Evolutionary conservation across 2,888 invertebrate genomes (phyloP), one percentile per base, ranked within the genome.

Genomic region (Druceiella hillmani): DNA sequence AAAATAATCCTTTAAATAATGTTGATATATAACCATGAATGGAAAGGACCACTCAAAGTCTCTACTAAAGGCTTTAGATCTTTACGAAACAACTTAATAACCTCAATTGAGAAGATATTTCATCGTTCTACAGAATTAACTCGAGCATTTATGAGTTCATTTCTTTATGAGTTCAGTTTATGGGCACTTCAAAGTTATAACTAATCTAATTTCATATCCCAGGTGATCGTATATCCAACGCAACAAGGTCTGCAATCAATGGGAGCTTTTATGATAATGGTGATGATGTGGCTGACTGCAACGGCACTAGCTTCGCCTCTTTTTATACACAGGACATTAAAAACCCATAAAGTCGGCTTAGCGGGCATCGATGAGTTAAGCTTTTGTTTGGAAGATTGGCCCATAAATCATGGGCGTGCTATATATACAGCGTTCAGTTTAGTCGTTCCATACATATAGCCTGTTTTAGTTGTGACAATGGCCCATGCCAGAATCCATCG

Each of bases 211-310:
- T n/a, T n/a, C n/a, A n/a, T n/a, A n/a, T n/a, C n/a, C n/a, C 73
- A 83, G 82, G 79, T 91, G 27, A 92, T 91, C 58, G 85, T 92
- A 5, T 88, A 89, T 55, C 90, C 91, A 9, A 89, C 90, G 1
- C 78, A 83, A 38, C 81, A 82, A 40, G 84, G 81, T 46, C 74
- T 88, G 27, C 84, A 87, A 56, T 76, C 81, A 36, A 74, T 83
- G 52, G 87, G 87, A 1, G 87, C 87, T 1, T 73, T 83, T 7
- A 58, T 80, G 40, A 86, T 82, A 9, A 72, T 91, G 50, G 64
- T 79, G 25, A 65, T 78, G 45, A 87, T 89, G 38, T 87, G 87
- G 87, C 50, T 76, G 2, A 67, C 81, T 3, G 84, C 90, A 0
- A 66, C 86, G 45, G 56, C 85, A 13, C 73, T 91, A 34, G 85